Conservation (phyloP, 2,888 invertebrate genomes). For the Myopa tessellatipennis region DNA sequence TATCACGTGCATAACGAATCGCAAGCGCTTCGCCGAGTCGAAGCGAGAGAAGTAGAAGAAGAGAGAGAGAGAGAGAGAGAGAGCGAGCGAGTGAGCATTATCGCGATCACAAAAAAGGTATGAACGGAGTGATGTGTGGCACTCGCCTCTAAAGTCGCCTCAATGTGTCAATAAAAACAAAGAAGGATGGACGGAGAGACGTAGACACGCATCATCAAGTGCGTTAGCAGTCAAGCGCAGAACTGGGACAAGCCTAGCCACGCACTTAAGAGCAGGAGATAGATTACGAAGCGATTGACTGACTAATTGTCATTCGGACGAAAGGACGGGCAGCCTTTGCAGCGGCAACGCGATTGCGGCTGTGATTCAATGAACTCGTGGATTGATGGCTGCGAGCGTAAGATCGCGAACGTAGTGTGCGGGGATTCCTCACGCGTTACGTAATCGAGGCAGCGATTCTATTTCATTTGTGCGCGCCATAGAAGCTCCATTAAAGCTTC, state of each 20-base stretch:
- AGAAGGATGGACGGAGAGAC: conserved; percentile 14
- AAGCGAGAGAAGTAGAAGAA: not conserved
- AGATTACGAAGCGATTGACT: conserved; percentile 32
- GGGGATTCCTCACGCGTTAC: not conserved
- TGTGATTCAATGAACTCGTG: conserved; percentile 33
- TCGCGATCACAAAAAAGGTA: not conserved
- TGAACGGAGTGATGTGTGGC: conserved; percentile 32
- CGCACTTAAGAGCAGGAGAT: conserved; percentile 38
- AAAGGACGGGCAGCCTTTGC: conserved; percentile 13
- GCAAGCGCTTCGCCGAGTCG: not conserved
- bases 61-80: not conserved
- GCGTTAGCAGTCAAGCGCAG: conserved; percentile 44
- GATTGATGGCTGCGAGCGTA: not conserved
- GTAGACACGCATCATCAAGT: conserved; percentile 38
- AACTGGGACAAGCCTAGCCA: conserved; percentile 56
- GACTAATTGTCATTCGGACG: conserved; percentile 16
- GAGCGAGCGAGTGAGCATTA: conserved; percentile 24
- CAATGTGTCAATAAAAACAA: conserved; percentile 20
- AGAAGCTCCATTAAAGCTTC: not conserved
- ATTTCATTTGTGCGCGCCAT: not conserved
- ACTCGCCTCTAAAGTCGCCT: conserved; percentile 38
- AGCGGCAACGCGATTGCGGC: not conserved
- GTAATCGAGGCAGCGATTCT: not conserved
- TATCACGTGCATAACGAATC: conserved; percentile 38
- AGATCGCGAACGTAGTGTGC: not conserved